Conservation (phyloP, 1,140 invertebrate species). For the Drosophila arizonae region DNA sequence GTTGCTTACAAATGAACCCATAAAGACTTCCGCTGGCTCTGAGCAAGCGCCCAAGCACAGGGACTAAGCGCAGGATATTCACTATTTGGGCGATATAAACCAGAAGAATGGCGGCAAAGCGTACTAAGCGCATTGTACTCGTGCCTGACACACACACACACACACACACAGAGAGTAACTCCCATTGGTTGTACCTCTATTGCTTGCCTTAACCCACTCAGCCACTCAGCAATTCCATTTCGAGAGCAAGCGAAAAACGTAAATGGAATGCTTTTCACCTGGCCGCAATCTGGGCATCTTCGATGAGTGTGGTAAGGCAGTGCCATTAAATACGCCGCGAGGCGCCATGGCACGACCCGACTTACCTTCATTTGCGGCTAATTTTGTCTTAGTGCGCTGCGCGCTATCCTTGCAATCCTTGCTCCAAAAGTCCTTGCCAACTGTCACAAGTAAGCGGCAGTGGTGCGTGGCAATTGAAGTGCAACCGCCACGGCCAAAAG, state of each 20-base stretch:
- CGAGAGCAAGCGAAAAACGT: conserved; percentile 15
- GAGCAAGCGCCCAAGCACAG: conserved; percentile 19
- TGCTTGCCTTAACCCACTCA: no score
- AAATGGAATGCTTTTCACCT: conserved; percentile 49
- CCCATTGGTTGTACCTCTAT: no score
- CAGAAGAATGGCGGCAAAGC: background rate
- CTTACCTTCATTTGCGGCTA: conserved; percentile 71
- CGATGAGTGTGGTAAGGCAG: conserved; percentile 31
- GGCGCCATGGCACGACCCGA: conserved; percentile 3
- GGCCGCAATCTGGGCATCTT: conserved; percentile 45
- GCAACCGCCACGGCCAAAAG: conserved; percentile 29
- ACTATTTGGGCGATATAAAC: conserved; percentile 10
- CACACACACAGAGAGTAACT: no score
- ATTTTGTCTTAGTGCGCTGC: conserved; percentile 46
- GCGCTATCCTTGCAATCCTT: conserved; percentile 39
- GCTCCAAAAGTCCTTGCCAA: conserved; percentile 25
- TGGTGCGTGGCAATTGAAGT: conserved; percentile 31
- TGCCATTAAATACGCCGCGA: background rate
- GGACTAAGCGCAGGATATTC: background rate
- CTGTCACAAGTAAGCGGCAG: conserved; percentile 46
- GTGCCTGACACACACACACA: background rate
- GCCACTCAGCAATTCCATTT: conserved; percentile 9
- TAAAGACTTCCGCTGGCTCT: conserved; percentile 15
- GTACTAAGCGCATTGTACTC: conserved; percentile 51
- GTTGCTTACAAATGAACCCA: conserved; percentile 36